Evolutionary conservation across 1,140 invertebrate genomes (phyloP).

Genomic region (Anoplophora glabripennis): DNA sequence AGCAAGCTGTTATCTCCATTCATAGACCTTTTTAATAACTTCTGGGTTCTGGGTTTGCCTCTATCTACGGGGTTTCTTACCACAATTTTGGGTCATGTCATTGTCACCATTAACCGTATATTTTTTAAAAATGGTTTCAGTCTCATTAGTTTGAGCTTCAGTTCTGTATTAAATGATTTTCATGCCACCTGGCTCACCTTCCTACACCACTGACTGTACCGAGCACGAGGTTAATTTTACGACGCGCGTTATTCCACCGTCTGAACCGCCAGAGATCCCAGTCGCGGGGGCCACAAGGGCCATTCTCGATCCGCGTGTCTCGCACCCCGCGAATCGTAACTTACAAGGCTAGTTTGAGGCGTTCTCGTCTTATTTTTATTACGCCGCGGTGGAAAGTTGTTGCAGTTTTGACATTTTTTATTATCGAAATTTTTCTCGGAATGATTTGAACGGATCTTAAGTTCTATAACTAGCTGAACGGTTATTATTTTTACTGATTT

Average conservation of each 20-base stretch:
- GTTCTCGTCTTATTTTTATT: constrained; percentile 33
- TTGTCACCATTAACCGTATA: too few species aligned
- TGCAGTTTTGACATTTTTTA: constrained; percentile 28
- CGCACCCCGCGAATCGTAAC: constrained; percentile 29
- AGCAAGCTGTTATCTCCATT: too few species aligned
- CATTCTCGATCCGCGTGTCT: background rate
- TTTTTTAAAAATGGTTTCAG: too few species aligned
- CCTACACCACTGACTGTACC: too few species aligned
- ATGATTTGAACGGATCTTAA: constrained; percentile 19
- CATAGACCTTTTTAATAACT: too few species aligned
- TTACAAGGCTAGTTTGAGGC: constrained; percentile 37
- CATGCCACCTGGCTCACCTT: too few species aligned
- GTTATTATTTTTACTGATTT: constrained; percentile 10
- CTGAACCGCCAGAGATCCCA: background rate
- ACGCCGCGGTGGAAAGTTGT: constrained; percentile 23
- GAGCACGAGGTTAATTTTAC: constrained; percentile 41
- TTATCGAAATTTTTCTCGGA: constrained; percentile 20
- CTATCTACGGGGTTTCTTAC: too few species aligned
- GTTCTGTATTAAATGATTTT: too few species aligned
- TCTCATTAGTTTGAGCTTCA: too few species aligned
- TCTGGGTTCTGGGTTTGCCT: too few species aligned
- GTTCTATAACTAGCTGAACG: background rate
- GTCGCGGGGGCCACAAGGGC: background rate
- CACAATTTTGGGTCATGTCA: too few species aligned
- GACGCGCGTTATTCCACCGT: constrained; percentile 37